Evolutionary conservation across 2,888 invertebrate genomes (phyloP), one percentile per base, ranked within the genome.

Genomic region (Allacma fusca): DNA sequence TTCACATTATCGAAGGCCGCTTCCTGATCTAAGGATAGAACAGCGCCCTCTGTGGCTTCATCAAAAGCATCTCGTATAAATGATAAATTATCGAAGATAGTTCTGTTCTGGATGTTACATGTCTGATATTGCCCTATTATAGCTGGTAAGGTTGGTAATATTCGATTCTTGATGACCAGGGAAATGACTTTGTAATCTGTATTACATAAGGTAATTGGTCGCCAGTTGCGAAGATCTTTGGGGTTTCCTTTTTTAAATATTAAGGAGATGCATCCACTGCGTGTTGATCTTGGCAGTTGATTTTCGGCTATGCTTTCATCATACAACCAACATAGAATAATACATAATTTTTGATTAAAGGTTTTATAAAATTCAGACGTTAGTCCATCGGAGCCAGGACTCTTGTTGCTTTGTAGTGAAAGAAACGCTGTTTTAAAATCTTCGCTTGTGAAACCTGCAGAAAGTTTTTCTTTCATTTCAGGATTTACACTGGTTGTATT

Each of bases 301-400:
- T 19, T 24, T 21, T 23, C 29, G 0, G 34, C 29, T 7, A 19
- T 13, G 23, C 26, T 21, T 34, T 59, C 34, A 0, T 1, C 40
- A 1, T 34, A n/a, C 1, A 74, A 19, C 74, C 74, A 74, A 1
- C 9, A 1, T 1, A 74, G 16, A 23, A 74, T 59, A 16, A n/a
- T n/a, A n/a, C n/a, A n/a, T n/a, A n/a, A n/a, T n/a, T n/a, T n/a
- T n/a, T n/a, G n/a, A n/a, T 12, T 19, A 23, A 64, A 74, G 2
- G 21, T 23, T 34, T 74, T 74, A 59, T 64, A 74, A 50, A 74
- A 74, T 28, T 74, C 74, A 19, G 64, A 21, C n/a, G 64, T 62
- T 16, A 74, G 21, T 1, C 74, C 74, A 29, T 74, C 74, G 0
- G 34, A 5, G 13, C 74, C 74, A 12, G 74, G 64, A 19, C 29